These are phyloP conservation scores for Alaudala cheleensis DNA, from an alignment of 2,113 vertebrate genomes.

Conservation along the genomic window DNA sequence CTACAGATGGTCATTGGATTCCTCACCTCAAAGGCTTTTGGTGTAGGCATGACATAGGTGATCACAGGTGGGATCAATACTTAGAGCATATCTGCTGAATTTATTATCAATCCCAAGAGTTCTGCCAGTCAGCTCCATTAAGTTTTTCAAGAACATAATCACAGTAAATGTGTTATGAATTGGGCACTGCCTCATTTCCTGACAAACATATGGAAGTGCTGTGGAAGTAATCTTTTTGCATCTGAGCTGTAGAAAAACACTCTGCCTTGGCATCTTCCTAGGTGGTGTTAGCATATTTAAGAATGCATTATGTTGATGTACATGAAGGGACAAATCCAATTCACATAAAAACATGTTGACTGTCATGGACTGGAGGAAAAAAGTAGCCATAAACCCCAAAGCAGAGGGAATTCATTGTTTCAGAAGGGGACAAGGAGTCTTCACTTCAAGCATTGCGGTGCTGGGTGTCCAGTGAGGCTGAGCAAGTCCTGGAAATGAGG, in stretches of 20 bases:
- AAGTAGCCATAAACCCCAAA: neutral
- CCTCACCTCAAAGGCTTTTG: neutral
- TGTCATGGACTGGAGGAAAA: neutral
- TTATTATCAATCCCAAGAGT: neutral
- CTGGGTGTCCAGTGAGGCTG: neutral
- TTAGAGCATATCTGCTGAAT: neutral
- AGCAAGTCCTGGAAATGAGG: neutral
- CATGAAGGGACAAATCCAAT: neutral
- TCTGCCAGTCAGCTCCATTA: neutral
- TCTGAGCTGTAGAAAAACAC: neutral
- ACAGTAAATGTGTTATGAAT: neutral
- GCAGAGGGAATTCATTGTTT: neutral
- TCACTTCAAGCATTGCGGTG: neutral
- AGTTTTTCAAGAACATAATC: neutral
- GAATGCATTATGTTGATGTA: neutral
- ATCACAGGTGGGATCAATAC: neutral
- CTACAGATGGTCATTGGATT: fast-evolving
- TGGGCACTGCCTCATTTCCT: neutral
- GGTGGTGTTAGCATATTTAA: neutral
- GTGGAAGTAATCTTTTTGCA: neutral
- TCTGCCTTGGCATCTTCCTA: neutral
- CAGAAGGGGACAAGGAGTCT: neutral
- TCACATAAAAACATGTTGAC: neutral
- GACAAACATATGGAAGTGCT: neutral
- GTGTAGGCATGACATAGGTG: neutral